Evolutionary conservation across 2,888 invertebrate species (phyloP).

Genomic region (Acanthosoma haemorrhoidale): DNA sequence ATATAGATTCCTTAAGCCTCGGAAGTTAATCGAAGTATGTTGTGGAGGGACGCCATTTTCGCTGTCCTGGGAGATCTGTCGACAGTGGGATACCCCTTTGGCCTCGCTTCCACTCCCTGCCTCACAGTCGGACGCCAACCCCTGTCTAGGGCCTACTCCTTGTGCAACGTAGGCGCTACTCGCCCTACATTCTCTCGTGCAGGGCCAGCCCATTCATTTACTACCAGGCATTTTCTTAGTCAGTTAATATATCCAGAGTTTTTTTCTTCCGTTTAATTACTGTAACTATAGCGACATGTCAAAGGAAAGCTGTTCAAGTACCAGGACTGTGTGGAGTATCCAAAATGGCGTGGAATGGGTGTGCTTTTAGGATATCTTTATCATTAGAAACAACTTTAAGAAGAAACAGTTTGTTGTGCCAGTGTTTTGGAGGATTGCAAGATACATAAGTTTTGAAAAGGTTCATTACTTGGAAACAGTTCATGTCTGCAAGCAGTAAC

Average conservation of each 20-base stretch:
- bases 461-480: not conserved
- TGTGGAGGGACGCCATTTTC: conserved; percentile 34
- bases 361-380: conserved; percentile 9
- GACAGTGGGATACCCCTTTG: conserved; percentile 19
- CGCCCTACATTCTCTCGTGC: conserved; percentile 17
- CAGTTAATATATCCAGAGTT: not conserved
- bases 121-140: conserved; percentile 31
- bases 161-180: conserved; percentile 30
- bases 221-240: not conserved
- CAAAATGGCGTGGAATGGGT: conserved; percentile 25
- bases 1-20: not conserved
- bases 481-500: not conserved
- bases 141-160: not conserved
- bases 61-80: conserved; percentile 32
- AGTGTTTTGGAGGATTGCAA: not conserved
- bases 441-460: not conserved
- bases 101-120: conserved; percentile 21
- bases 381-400: not conserved
- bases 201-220: not conserved
- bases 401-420: not conserved
- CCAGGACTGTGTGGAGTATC: not conserved
- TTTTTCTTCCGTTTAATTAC: not conserved
- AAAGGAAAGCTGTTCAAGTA: conserved; percentile 18
- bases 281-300: conserved; percentile 15
- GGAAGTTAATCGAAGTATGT: not conserved